Percentiles rank a stretch among this genome's conserved stretches.
These are phyloP conservation scores for Temnothorax rugatulus DNA, from an alignment of 2,888 invertebrate species.

Conservation along the genomic window DNA sequence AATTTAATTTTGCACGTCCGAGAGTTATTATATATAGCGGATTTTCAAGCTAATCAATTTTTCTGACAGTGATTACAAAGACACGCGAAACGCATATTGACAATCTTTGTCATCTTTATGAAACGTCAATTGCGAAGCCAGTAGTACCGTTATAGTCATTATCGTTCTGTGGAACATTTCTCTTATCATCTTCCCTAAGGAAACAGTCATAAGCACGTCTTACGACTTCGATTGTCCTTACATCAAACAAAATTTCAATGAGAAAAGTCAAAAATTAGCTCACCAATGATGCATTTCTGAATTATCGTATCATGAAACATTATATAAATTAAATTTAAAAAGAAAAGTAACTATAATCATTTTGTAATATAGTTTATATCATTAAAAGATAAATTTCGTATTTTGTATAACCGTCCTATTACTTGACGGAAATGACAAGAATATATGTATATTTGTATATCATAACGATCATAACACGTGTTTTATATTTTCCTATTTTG, in stretches of 20 bases:
- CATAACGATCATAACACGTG: background rate
- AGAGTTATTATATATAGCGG: background rate
- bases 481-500: background rate
- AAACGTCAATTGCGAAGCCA: background rate
- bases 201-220: background rate
- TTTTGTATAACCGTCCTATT: background rate
- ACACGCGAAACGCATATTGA: background rate
- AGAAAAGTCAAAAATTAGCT: conserved; percentile 7
- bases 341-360: background rate
- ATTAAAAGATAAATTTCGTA: background rate
- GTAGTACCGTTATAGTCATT: conserved; percentile 24
- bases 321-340: background rate
- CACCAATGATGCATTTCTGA: background rate
- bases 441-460: background rate
- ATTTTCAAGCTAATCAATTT: conserved; percentile 3
- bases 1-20: background rate
- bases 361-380: background rate
- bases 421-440: background rate
- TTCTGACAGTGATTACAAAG: background rate
- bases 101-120: conserved; percentile 9
- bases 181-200: conserved; percentile 29
- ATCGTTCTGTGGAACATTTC: conserved; percentile 15
- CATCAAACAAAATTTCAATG: background rate
- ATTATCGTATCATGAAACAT: background rate
- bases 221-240: background rate